Percentiles rank a stretch among this genome's conserved stretches.
phyloP scores from a whole-genome alignment of 2,797 vertebrate species.

The Etheostoma perlongum region DNA sequence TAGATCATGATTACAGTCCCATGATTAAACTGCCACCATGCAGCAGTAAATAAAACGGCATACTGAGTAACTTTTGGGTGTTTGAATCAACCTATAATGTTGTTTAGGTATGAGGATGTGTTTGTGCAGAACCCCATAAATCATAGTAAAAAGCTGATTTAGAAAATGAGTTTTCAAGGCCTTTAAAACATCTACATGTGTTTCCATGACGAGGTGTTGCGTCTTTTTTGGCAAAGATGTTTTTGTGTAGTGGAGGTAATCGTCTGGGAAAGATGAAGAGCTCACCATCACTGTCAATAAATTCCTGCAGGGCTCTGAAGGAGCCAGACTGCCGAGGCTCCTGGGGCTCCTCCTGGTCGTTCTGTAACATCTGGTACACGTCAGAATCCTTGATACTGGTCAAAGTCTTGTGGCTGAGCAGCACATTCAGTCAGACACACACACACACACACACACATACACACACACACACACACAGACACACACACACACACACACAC shows the following conservation, averaged over 20 bases:
- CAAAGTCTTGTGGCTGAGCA: slow-evolving; percentile 85
- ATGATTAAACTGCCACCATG: too few relatives aligned
- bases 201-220: neutral
- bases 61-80: too few relatives aligned
- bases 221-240: neutral
- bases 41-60: too few relatives aligned
- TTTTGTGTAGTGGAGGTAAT: slow-evolving; percentile 5
- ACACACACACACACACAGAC: neutral
- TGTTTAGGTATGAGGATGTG: too few relatives aligned
- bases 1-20: too few relatives aligned
- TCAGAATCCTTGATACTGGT: slow-evolving; percentile 89
- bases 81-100: too few relatives aligned
- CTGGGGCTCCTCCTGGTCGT: slow-evolving; percentile 84
- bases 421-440: slow-evolving; percentile 16
- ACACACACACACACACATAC: slow-evolving; percentile 20
- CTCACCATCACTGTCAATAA: slow-evolving; percentile 92
- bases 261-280: neutral
- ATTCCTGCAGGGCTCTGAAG: slow-evolving; percentile 95
- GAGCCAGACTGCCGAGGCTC: slow-evolving; percentile 96
- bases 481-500: slow-evolving; percentile 55
- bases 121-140: neutral
- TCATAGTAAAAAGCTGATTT: neutral
- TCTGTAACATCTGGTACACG: slow-evolving; percentile 94
- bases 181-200: slow-evolving; percentile 5
- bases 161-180: neutral